A percentile compares a stretch with the other conserved stretches of the same genome.
phyloP scores from a whole-genome alignment of 2,797 vertebrate species.

The Enteromius afrohamiltoni region DNA sequence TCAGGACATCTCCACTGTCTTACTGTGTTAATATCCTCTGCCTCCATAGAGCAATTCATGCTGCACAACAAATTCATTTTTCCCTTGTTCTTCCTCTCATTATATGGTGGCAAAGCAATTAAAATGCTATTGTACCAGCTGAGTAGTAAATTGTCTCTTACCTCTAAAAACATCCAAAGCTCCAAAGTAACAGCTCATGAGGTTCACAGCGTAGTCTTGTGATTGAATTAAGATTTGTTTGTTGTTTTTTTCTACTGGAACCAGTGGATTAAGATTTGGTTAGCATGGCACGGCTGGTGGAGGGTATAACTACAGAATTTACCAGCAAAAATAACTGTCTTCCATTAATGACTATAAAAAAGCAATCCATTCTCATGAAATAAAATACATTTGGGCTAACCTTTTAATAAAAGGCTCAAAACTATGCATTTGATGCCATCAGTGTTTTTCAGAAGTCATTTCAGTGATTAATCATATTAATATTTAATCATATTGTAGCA shows the following conservation, averaged over 20 bases:
- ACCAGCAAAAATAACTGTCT: neutral
- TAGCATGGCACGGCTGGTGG: neutral
- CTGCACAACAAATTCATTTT: constrained; percentile 34
- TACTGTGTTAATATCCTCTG: constrained; percentile 44
- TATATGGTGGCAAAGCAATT: constrained; percentile 41
- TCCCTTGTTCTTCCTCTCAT: constrained; percentile 18
- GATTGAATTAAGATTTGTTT: constrained; percentile 12
- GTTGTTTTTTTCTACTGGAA: neutral
- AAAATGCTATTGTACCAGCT: constrained; percentile 41
- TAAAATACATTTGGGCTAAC: neutral
- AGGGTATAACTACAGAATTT: neutral
- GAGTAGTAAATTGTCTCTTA: constrained; percentile 34
- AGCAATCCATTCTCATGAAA: neutral
- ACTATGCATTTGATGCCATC: neutral
- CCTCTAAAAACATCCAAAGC: constrained; percentile 8
- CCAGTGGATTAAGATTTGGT: neutral
- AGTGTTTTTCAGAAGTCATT: neutral
- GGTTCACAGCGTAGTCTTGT: constrained; percentile 16
- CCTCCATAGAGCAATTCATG: constrained; percentile 32
- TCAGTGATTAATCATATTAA: neutral
- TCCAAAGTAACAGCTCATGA: neutral
- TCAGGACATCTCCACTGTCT: constrained; percentile 31
- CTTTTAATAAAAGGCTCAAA: neutral
- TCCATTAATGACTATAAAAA: neutral
- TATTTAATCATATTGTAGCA: neutral